Evolutionary conservation across 2,797 vertebrate species (phyloP).

Genomic region (Nannoperca australis): DNA sequence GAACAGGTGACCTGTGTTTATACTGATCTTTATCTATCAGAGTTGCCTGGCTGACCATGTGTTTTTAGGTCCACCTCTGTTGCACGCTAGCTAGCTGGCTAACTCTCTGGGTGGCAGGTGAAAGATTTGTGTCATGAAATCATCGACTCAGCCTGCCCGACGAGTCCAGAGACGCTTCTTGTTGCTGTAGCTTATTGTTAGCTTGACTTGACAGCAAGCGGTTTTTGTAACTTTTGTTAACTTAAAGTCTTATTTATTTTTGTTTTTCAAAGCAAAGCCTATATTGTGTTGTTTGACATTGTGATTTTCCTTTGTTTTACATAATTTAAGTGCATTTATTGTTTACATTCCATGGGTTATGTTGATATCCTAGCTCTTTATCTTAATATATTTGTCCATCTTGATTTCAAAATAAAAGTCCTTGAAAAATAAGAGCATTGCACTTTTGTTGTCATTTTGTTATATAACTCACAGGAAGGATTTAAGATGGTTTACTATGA

Average conservation of each 20-base stretch:
- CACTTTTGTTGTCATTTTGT: not conserved
- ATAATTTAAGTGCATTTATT: slow-evolving; percentile 86
- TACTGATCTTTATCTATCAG: slow-evolving; percentile 35
- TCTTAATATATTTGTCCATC: slow-evolving; percentile 86
- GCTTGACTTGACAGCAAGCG: slow-evolving; percentile 40
- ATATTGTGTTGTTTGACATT: slow-evolving; percentile 79
- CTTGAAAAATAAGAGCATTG: slow-evolving; percentile 40
- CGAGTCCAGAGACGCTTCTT: slow-evolving; percentile 28
- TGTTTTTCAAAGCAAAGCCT: slow-evolving; percentile 76
- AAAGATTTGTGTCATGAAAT: slow-evolving; percentile 46
- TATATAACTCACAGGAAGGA: not conserved
- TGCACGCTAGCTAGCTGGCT: slow-evolving; percentile 53
- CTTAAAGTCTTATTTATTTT: slow-evolving; percentile 87
- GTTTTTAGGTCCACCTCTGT: slow-evolving; percentile 52
- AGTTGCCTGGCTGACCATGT: slow-evolving; percentile 62
- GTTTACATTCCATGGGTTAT: slow-evolving; percentile 83
- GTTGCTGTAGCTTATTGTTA: slow-evolving; percentile 43
- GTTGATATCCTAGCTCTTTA: slow-evolving; percentile 77
- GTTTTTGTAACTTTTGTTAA: slow-evolving; percentile 80
- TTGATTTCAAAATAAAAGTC: slow-evolving; percentile 84
- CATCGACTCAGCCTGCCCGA: slow-evolving; percentile 26
- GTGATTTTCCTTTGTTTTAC: slow-evolving; percentile 62
- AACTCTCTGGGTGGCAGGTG: slow-evolving; percentile 26
- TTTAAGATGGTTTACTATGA: not conserved
- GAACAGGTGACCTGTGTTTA: slow-evolving; percentile 26